Base-by-base conservation (phyloP, 2,797 vertebrate species). In the Bradypus variegatus region DNA sequence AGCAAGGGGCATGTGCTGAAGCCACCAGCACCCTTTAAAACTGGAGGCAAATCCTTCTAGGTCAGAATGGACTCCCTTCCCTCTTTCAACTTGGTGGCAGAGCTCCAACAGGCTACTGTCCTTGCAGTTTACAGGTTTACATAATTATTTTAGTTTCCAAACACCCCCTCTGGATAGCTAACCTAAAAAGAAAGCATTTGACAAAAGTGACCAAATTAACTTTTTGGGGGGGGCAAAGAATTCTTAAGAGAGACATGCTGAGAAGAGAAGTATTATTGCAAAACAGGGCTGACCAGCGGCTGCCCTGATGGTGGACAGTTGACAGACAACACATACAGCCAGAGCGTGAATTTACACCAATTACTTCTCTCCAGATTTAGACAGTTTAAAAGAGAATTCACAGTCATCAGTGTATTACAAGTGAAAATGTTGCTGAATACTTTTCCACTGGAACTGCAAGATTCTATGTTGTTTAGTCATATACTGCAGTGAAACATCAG, bases 401-500 rank as follows among this genome's bases (percentile, higher is more conserved):
- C 11, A 1, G 25, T 41, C 21, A n/a, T 53, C 83, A 70, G 12
- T 31, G 3, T 4, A 2, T 12, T 33, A 41, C n/a, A 27, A 23
- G 25, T 4, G 55, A 89, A 29, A 41, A 25, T 0, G 2, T 7
- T 3, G 4, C 41, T 5, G 31, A 25, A 13, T 1, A 14, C 53
- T 16, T 12, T 16, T 25, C 36, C 1, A 29, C 23, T 9, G 29
- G 21, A 21, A 53, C 12, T 0, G 1, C 0, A 8, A 9, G n/a
- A 3, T 4, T 16, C 19, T 3, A 1, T 58, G 12, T 38, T 2
- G 3, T 5, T 21, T 45, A 25, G 25, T 13, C 72, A 9, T 7
- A 19, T 0, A 1, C 27, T 27, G 4, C 0, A 55, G 55, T 0
- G 8, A 19, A 77, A 38, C 21, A 27, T 48, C 29, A 60, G 73